Evolutionary conservation across 2,797 vertebrate species (phyloP).

Genomic region (Huso huso): DNA sequence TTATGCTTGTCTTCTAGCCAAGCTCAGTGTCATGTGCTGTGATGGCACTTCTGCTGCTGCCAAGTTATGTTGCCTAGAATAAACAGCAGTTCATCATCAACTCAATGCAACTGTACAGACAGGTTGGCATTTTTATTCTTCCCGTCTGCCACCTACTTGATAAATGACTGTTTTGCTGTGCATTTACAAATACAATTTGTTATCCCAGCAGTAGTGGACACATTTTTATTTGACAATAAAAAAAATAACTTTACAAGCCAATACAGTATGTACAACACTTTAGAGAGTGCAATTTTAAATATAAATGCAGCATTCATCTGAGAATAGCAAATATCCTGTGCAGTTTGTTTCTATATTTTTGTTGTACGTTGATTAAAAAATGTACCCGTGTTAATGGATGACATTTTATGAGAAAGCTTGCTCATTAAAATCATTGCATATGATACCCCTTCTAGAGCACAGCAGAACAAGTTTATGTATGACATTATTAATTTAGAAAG

Average conservation of each 20-base stretch:
- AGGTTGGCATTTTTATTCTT: constrained; percentile 37
- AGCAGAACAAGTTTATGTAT: too few relatives aligned
- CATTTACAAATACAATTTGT: constrained; percentile 56
- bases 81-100: constrained; percentile 59
- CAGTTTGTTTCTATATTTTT: neutral
- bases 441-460: too few relatives aligned
- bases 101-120: constrained; percentile 39
- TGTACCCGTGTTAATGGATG: too few relatives aligned
- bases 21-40: constrained; percentile 34
- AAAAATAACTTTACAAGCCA: too few relatives aligned
- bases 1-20: constrained; percentile 43
- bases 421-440: too few relatives aligned
- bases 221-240: neutral
- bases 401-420: too few relatives aligned
- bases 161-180: constrained; percentile 55
- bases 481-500: too few relatives aligned
- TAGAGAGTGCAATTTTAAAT: too few relatives aligned
- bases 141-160: constrained; percentile 51
- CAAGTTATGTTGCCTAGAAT: constrained; percentile 45
- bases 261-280: too few relatives aligned
- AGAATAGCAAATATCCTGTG: neutral
- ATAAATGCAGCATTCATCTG: too few relatives aligned
- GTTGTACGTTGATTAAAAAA: neutral
- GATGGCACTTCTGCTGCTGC: constrained; percentile 34
- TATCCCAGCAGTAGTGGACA: constrained; percentile 24